Evolutionary conservation across 2,888 invertebrate genomes (phyloP), one percentile per base, ranked within the genome.

Genomic region (Gasteruption jaculator): DNA sequence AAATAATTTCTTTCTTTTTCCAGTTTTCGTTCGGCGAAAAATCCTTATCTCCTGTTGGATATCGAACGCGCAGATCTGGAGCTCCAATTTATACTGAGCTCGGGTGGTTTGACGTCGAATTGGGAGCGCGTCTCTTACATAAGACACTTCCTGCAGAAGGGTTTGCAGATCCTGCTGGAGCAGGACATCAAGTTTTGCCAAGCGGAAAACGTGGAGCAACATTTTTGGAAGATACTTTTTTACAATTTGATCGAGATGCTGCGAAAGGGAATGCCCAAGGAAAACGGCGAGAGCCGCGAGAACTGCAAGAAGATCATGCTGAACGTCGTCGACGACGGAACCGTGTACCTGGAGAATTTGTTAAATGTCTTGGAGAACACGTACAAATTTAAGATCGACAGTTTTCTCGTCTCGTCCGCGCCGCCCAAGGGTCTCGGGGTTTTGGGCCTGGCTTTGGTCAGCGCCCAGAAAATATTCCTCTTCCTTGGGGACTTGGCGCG

Each of bases 401-500:
- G 45, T 73, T 81, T 67, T 79, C 68, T 77, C 50, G 63, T 76
- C 5, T 65, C 63, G 3, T 50, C 62, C 0, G 53, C 56, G 48
- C 74, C 79, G 22, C 76, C 81, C 12, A 80, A 85, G 69, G 80
- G 82, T 5, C 68, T 81, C 46, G 80, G 83, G 6, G 79, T 79
- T 54, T 76, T 85, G 24, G 82, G 84, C 11, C 74, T 91, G 50
- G 90, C 90, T 3, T 76, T 92, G 66, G 79, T 91, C 53, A 86
- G 89, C 42, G 84, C 85, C 3, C 95, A 96, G 71, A 90, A 94
- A 58, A 75, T 91, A 50, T 85, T 87, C 56, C 79, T 96, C 35
- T 91, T 85, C 63, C 76, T 96, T 57, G 97, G 97, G 2, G 96
- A 97, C 72, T 77, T 97, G 57, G 86, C 89, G 10, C 79, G 96